A percentile compares a stretch with the other conserved stretches of the same genome.
Conservation (phyloP, 2,888 invertebrate species). For the Cataglyphis altisquamis region DNA sequence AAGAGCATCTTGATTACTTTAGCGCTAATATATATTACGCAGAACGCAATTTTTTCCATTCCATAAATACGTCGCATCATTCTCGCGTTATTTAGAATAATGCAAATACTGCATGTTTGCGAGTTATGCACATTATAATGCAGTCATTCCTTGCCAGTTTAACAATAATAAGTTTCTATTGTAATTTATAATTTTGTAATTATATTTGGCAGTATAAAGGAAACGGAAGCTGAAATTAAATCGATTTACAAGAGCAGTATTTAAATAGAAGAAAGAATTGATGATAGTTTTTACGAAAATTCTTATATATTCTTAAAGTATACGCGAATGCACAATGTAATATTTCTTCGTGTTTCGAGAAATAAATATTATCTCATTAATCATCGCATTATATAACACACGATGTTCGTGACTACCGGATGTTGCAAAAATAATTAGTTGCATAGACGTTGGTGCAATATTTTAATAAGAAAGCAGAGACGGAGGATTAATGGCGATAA, state of each 20-base stretch:
- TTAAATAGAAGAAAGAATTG: not conserved
- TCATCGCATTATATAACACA: constrained; percentile 46
- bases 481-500: constrained; percentile 60
- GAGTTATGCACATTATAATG: constrained; percentile 33
- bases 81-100: constrained; percentile 34
- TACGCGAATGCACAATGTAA: constrained; percentile 9
- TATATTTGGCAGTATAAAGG: constrained; percentile 18
- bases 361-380: constrained; percentile 55
- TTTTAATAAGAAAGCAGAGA: constrained; percentile 57
- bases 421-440: constrained; percentile 59
- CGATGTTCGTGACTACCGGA: constrained; percentile 45
- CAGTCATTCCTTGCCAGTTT: constrained; percentile 34
- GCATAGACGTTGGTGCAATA: constrained; percentile 47
- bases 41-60: constrained; percentile 37
- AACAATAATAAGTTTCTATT: constrained; percentile 24
- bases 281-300: not conserved
- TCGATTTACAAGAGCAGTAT: constrained; percentile 15
- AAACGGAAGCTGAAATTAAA: constrained; percentile 25
- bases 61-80: constrained; percentile 43
- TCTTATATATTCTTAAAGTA: not conserved
- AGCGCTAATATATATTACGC: constrained; percentile 23
- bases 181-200: constrained; percentile 25
- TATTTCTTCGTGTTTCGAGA: constrained; percentile 19
- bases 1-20: not conserved
- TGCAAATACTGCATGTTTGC: constrained; percentile 20